Conservation (phyloP, 2,113 vertebrate species). For the Shinisaurus crocodilurus region DNA sequence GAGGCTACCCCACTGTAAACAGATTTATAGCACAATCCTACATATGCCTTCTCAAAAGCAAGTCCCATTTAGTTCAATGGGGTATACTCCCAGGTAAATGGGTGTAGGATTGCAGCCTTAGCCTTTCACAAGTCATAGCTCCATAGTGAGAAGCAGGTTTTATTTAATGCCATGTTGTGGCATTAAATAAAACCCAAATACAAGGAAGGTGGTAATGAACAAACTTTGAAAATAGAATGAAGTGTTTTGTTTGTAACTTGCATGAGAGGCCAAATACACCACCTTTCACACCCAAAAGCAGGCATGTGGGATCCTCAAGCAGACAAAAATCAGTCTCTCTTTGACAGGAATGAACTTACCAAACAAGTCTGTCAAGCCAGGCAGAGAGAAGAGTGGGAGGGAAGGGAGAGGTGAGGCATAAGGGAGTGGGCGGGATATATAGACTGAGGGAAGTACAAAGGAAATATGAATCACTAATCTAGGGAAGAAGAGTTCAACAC, state of each 20-base stretch:
- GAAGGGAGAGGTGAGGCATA: slow-evolving; percentile 50
- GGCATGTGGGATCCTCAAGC: slow-evolving; percentile 24
- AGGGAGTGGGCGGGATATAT: slow-evolving; percentile 46
- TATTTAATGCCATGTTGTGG: background rate
- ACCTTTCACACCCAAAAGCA: slow-evolving; percentile 22
- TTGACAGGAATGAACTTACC: slow-evolving; percentile 55
- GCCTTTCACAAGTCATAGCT: background rate
- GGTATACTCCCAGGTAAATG: background rate
- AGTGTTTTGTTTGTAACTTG: slow-evolving; percentile 23
- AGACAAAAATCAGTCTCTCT: slow-evolving; percentile 44
- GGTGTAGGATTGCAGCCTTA: background rate
- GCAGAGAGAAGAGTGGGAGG: slow-evolving; percentile 60
- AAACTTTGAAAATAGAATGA: background rate
- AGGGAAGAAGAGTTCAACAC: slow-evolving; percentile 47
- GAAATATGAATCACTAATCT: slow-evolving; percentile 13
- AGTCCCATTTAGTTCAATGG: background rate
- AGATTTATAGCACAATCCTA: background rate
- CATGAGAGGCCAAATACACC: slow-evolving; percentile 12
- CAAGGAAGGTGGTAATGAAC: background rate
- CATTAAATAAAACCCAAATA: background rate
- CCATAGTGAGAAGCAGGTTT: background rate
- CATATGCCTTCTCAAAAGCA: background rate
- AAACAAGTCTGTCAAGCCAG: slow-evolving; percentile 77
- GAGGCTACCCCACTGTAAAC: background rate
- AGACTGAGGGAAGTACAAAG: slow-evolving; percentile 39